Percentiles rank a stretch among this genome's conserved stretches.
Conservation (phyloP, 2,888 invertebrate genomes). For the Matsumyia berberina region DNA sequence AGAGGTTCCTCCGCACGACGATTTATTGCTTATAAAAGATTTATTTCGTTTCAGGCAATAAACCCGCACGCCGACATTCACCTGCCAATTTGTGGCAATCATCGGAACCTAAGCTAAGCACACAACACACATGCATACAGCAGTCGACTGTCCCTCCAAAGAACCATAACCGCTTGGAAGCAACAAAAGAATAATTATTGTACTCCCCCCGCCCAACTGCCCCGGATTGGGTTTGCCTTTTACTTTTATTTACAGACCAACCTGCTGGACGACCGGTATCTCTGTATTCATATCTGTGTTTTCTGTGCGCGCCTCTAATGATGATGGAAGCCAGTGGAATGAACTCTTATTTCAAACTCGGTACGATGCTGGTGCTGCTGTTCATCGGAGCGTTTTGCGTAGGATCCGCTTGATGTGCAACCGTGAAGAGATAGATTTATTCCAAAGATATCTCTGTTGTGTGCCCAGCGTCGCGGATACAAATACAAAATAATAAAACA, state of each 20-base stretch:
- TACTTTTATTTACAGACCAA: constrained; percentile 56
- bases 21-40: constrained; percentile 25
- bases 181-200: constrained; percentile 62
- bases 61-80: constrained; percentile 22
- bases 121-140: constrained; percentile 10
- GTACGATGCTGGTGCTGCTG: constrained; percentile 15
- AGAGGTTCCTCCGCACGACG: not conserved
- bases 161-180: constrained; percentile 46
- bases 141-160: not conserved
- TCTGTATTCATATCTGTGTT: not conserved
- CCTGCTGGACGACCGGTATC: constrained; percentile 38
- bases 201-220: constrained; percentile 12
- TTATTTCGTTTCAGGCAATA: constrained; percentile 33
- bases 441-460: constrained; percentile 43
- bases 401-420: constrained; percentile 57
- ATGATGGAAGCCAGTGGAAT: constrained; percentile 62
- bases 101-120: constrained; percentile 1
- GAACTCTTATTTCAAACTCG: constrained; percentile 47
- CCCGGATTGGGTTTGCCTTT: constrained; percentile 29
- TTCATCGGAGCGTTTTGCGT: constrained; percentile 48
- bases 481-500: constrained; percentile 4
- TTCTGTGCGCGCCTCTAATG: constrained; percentile 41
- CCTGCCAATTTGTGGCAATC: constrained; percentile 40
- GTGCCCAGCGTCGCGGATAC: constrained; percentile 42
- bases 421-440: constrained; percentile 44